Base-by-base conservation (phyloP, 2,113 vertebrate species). In the Pongo abelii region DNA sequence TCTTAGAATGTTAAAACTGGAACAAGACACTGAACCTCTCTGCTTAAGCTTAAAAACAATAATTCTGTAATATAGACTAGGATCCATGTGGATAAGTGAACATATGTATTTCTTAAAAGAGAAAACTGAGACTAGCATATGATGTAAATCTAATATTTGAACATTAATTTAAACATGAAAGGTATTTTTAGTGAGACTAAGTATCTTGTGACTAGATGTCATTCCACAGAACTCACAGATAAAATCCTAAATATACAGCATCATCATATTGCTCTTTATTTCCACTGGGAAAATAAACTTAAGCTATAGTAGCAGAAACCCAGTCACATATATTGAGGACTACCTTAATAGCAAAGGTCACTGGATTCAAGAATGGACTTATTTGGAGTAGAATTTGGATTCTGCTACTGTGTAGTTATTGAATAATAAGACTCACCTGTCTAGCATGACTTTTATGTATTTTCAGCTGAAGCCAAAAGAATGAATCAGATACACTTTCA, bases 401-500 rank as follows among this genome's bases (percentile, higher is more conserved):
- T 80, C 38, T 67, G 38, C 38, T 74, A 40, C 38, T 87, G 25
- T 69, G 22, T 74, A 22, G 61, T 55, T 96, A 78, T 25, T 88
- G 77, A 91, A 52, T 96, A 94, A 64, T 77, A 96, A 90, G 75
- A 78, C 70, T 94, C 74, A 85, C 75, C 75, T 92, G 75, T 84
- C 43, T 64, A 61, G 46, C 43, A 3, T 94, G 87, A 78, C 94
- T 97, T 89, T 84, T 77, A 72, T 32, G 64, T 11, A 72, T 96
- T 97, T 93, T 23, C 40, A 74, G 50, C 61, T 92, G 64, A 92
- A 94, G 38, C 14, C 77, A 92, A 69, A 9, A 78, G 35, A n/a
- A 84, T 95, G 90, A 92, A 88, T 98, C 64, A 85, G 90, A 81
- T 70, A 80, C 6, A 43, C 52, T 96, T 96, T 94, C 95, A 98